Evolutionary conservation across 2,888 invertebrate species (phyloP).

Genomic region (Argyresthia albistria): DNA sequence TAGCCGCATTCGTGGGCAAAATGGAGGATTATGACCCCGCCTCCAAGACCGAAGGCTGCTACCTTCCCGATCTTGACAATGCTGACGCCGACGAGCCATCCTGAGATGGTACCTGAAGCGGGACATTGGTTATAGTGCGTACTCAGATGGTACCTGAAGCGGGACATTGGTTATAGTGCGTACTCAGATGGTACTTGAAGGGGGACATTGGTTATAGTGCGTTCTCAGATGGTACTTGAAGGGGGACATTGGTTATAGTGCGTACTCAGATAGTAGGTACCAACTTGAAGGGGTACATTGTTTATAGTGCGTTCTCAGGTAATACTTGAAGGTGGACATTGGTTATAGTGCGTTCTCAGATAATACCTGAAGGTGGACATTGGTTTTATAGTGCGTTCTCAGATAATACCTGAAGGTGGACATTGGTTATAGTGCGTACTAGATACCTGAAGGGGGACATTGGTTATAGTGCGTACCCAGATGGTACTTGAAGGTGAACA

Average conservation of each 20-base stretch:
- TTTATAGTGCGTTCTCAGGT: too few species aligned
- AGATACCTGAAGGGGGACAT: too few species aligned
- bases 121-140: background rate
- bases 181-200: slow-evolving; percentile 27
- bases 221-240: slow-evolving; percentile 27
- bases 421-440: too few species aligned
- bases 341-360: too few species aligned
- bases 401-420: too few species aligned
- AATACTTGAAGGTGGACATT: too few species aligned
- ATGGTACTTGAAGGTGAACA: too few species aligned
- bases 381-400: too few species aligned
- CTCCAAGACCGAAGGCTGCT: slow-evolving; percentile 90
- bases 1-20: slow-evolving; percentile 91
- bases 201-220: background rate
- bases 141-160: slow-evolving; percentile 27
- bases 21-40: slow-evolving; percentile 88
- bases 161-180: background rate
- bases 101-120: slow-evolving; percentile 31
- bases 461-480: too few species aligned
- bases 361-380: too few species aligned
- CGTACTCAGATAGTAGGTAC: too few species aligned
- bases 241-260: background rate
- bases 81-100: slow-evolving; percentile 81
- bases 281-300: background rate
- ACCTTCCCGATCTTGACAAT: slow-evolving; percentile 89